Base-by-base conservation (phyloP, 2,888 invertebrate species). In the Nomada ruficornis region DNA sequence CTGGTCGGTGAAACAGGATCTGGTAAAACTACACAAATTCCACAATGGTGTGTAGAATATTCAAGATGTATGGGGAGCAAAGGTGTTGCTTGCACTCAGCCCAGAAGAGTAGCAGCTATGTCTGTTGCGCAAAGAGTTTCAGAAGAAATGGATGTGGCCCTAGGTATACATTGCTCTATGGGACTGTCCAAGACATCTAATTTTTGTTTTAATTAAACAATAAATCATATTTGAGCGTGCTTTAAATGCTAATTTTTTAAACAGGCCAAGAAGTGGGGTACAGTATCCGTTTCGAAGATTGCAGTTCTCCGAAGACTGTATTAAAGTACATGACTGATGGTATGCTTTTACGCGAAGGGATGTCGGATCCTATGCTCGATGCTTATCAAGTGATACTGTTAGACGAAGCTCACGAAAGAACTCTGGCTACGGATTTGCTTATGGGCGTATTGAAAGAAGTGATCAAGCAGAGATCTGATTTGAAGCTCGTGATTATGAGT, bases 311-410 rank as follows among this genome's bases (percentile, higher is more conserved):
- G 0, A 98, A 97, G 92, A 99, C 99, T 0, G 95, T 99, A 44
- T 95, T 99, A 1, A 99, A 99, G 92, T 99, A 99, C 94, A 98
- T 99, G 98, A 99, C 99, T 18, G 99, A 99, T 91, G 99, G 99
- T 98, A 99, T 99, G 99, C 96, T 99, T 94, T 95, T 99, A 50
- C 95, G 99, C 82, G 99, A 99, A 95, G 99, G 98, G 0, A 99
- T 99, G 99, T 99, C 98, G 0, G 99, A 99, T 94, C 99, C 99
- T 0, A 97, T 99, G 96, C 94, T 99, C 10, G 99, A 99, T 89
- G 96, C 97, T 15, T 99, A 99, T 94, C 97, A 99, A 92, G 99
- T 99, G 2, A 97, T 99, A 55, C 94, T 99, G 73, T 96, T 99
- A 60, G 99, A 99, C 91, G 99, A 99, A 93, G 99, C 99, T 91